Conservation (phyloP, 2,797 vertebrate genomes). For the Rachycentron canadum region DNA sequence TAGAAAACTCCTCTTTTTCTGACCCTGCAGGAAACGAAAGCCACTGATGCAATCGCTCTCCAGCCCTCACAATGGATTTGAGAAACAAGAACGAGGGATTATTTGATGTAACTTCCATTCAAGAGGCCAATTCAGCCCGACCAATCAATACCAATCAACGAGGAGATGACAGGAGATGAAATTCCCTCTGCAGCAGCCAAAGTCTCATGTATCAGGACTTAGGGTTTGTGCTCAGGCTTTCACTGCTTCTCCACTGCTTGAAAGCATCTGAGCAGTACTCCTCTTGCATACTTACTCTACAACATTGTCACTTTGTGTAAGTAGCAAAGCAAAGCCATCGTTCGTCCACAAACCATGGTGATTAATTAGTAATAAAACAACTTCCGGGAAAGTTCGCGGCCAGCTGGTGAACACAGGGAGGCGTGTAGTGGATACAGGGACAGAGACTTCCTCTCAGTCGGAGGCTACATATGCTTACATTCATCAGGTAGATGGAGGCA, state of each 20-base stretch:
- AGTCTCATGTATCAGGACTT: conserved; percentile 52
- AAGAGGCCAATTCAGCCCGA: conserved; percentile 82
- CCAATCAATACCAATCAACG: conserved; percentile 89
- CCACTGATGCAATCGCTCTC: conserved; percentile 75
- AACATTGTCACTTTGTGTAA: not conserved
- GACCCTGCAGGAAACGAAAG: conserved; percentile 72
- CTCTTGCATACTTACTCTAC: too few species aligned
- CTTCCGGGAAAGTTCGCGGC: not conserved
- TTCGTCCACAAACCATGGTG: too few species aligned
- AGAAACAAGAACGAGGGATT: conserved; percentile 82
- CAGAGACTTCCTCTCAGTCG: too few species aligned
- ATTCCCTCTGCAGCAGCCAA: conserved; percentile 70
- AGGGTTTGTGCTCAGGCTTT: conserved; percentile 13
- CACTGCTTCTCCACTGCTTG: conserved; percentile 2
- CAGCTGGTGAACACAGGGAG: not conserved
- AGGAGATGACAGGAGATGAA: conserved; percentile 79
- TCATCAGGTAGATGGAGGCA: not conserved
- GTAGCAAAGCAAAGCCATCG: too few species aligned
- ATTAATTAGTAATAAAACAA: not conserved
- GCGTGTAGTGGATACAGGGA: too few species aligned
- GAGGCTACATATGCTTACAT: not conserved
- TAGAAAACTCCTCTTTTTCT: conserved; percentile 56
- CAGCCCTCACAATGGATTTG: conserved; percentile 75
- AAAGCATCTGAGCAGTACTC: conserved; percentile 9
- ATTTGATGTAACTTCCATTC: conserved; percentile 86